Evolutionary conservation across 1,140 invertebrate species (phyloP), one percentile per base, ranked within the genome.

Genomic region (Subanguina moxae): DNA sequence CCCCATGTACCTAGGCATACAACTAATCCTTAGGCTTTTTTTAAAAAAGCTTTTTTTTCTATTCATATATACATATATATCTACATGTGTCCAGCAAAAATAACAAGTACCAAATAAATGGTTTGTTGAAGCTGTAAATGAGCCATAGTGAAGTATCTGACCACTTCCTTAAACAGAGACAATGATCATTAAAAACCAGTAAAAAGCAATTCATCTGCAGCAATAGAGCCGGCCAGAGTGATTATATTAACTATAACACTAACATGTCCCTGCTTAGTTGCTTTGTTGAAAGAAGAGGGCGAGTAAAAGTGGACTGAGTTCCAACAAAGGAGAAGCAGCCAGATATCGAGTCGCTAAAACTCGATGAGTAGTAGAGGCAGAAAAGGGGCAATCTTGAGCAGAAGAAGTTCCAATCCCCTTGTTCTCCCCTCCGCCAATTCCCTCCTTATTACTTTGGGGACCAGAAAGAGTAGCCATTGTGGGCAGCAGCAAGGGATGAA

Each of bases 181-280:
- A 25, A 11, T 45, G n/a, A 45, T 11, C 11, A n/a, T n/a, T 45
- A n/a, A 52, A 52, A 3, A 52, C 3, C n/a, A 52, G 48, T 21
- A 5, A 19, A 21, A 25, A 15, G 3, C n/a, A 52, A 25, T 25
- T 52, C 8, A 52, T 19, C 15, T 19, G 23, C 3, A 52, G 48
- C 48, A 52, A 52, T 11, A n/a, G 43, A 11, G 43, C 48, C 48
- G 15, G 48, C 48, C 3, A 19, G 23, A 21, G 48, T 52, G 48
- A 52, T 52, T 52, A 52, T 52, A 52, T 52, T 19, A 25, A 25
- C 48, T 52, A 52, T 52, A 52, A 52, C 15, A 15, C 48, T 52
- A 3, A 52, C 48, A 52, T 52, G 3, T 52, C 48, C 48, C n/a
- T 7, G n/a, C n/a, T n/a, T n/a, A n/a, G n/a, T n/a, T n/a, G n/a